These are phyloP conservation scores for Phymorhynchus buccinoides DNA, from an alignment of 1,140 invertebrate genomes.

Conservation along the genomic window DNA sequence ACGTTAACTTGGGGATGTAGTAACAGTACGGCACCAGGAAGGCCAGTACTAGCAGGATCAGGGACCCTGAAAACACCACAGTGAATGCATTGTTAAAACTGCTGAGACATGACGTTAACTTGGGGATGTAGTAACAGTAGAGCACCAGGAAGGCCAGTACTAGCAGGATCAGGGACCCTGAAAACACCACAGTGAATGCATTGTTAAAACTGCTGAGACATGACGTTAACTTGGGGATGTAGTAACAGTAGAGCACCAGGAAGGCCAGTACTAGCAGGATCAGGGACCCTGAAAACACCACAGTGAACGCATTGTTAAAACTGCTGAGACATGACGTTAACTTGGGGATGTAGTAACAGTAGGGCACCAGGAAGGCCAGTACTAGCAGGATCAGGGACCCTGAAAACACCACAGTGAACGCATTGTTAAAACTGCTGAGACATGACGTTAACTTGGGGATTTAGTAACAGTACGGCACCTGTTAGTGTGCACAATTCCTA, in stretches of 20 bases:
- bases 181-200: conserved; percentile 35
- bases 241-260: conserved; percentile 72
- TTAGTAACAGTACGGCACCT: conserved; percentile 72
- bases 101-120: no score
- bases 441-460: conserved; percentile 73
- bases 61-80: conserved; percentile 58
- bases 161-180: conserved; percentile 71
- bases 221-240: conserved; percentile 73
- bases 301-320: no score
- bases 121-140: conserved; percentile 73
- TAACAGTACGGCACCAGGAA: conserved; percentile 72
- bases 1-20: conserved; percentile 73
- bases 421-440: no score
- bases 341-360: conserved; percentile 73
- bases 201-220: no score
- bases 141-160: conserved; percentile 71
- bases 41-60: conserved; percentile 71
- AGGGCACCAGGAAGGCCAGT: conserved; percentile 70
- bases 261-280: conserved; percentile 71
- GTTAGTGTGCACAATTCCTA: no score
- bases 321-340: no score
- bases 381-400: conserved; percentile 71
- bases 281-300: conserved; percentile 63
- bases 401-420: conserved; percentile 50
- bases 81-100: no score